Percentiles rank a stretch among this genome's conserved stretches.
These are phyloP conservation scores for Aphyosemion australe DNA, from an alignment of 2,113 vertebrate genomes.

Conservation along the genomic window DNA sequence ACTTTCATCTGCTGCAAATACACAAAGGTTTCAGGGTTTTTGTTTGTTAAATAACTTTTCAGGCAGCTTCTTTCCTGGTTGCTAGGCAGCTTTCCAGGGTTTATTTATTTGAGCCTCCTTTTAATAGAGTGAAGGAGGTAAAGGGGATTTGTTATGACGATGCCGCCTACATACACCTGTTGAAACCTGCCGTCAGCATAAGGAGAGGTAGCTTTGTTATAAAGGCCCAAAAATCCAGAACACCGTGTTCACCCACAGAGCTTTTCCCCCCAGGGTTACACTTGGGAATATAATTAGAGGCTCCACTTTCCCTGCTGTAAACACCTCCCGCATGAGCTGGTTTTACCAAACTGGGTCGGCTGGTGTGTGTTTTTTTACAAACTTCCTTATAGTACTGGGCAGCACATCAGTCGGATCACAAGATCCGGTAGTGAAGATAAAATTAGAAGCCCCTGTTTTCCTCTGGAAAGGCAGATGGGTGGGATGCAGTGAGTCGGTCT, in stretches of 20 bases:
- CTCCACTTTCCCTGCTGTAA: neutral
- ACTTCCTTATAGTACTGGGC: conserved; percentile 4
- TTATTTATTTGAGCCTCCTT: neutral
- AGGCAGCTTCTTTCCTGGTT: no score
- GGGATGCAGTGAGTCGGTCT: conserved; percentile 6
- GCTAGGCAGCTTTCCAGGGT: neutral
- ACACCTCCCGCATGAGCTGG: neutral
- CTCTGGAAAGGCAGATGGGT: conserved; percentile 21
- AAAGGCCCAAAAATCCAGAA: conserved; percentile 34
- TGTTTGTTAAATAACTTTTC: neutral
- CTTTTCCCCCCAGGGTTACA: conserved; percentile 3
- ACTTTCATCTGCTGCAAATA: neutral
- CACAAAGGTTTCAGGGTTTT: neutral
- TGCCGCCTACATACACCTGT: conserved; percentile 23
- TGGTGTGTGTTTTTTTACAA: neutral
- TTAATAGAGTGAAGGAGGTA: neutral
- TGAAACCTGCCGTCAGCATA: conserved; percentile 30
- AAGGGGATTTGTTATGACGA: neutral
- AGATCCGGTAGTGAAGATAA: conserved; percentile 13
- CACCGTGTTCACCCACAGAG: neutral
- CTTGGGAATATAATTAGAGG: conserved; percentile 5
- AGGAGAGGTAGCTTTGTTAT: neutral
- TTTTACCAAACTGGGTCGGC: neutral
- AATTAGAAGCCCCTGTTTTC: conserved; percentile 39
- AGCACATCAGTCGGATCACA: conserved; percentile 20